phyloP scores from a whole-genome alignment of 1,140 invertebrate genomes.

The Atta texana region DNA sequence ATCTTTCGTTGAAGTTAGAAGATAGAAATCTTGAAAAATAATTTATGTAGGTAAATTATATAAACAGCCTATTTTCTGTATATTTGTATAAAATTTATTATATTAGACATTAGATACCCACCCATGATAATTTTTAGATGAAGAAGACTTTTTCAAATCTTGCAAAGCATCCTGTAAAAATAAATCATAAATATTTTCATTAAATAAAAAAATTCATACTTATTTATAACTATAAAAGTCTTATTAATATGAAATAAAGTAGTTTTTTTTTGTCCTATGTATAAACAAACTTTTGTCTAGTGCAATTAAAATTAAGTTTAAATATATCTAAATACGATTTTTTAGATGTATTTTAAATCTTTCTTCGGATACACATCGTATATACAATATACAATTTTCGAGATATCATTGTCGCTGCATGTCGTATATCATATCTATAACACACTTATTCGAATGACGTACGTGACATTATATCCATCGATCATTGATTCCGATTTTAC shows the following conservation, averaged over 20 bases:
- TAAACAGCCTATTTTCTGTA: neutral
- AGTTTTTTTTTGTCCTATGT: neutral
- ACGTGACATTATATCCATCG: neutral
- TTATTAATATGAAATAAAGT: neutral
- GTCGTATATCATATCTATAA: neutral
- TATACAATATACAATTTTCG: neutral
- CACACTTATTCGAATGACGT: neutral
- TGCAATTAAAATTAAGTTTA: neutral
- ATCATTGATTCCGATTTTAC: slow-evolving; percentile 14
- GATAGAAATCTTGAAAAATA: neutral
- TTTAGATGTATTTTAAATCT: neutral
- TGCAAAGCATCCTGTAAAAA: slow-evolving; percentile 75
- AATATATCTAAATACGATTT: neutral
- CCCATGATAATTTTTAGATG: slow-evolving; percentile 51
- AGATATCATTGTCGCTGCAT: neutral
- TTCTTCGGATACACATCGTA: neutral
- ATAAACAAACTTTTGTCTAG: neutral
- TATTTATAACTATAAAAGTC: no score
- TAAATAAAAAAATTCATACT: neutral
- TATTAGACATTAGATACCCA: slow-evolving; percentile 18
- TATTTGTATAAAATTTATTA: neutral
- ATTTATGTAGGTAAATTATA: neutral
- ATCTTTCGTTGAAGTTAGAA: neutral
- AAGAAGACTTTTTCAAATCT: slow-evolving; percentile 69
- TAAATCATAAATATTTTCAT: neutral